A percentile compares a stretch with the other conserved stretches of the same genome.
phyloP scores from a whole-genome alignment of 2,797 vertebrate species.

The Sebastes matsubarae region DNA sequence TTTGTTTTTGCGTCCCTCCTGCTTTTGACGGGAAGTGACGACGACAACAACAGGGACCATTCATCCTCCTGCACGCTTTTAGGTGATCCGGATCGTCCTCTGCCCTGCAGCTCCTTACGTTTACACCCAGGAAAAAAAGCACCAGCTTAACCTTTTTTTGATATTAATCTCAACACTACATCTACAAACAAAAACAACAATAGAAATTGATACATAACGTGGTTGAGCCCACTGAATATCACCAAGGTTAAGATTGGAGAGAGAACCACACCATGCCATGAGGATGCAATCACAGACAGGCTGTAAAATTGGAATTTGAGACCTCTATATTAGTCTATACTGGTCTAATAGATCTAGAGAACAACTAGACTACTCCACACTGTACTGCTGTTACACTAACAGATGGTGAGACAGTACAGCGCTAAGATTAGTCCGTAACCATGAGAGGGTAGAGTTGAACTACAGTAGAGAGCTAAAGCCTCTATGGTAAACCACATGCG shows the following conservation, averaged over 20 bases:
- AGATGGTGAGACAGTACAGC: constrained; percentile 83
- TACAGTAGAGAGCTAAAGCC: constrained; percentile 79
- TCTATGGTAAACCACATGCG: constrained; percentile 77
- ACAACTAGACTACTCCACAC: constrained; percentile 84
- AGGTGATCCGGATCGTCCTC: constrained; percentile 48
- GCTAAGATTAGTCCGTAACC: constrained; percentile 86
- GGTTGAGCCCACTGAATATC: constrained; percentile 34
- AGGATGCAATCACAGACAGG: constrained; percentile 73
- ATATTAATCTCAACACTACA: constrained; percentile 18
- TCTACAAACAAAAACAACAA: neutral
- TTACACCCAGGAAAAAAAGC: constrained; percentile 25
- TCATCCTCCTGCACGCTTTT: constrained; percentile 11
- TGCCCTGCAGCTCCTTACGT: constrained; percentile 37
- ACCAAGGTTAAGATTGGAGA: constrained; percentile 57
- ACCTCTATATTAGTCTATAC: constrained; percentile 86
- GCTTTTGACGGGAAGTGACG: constrained; percentile 21
- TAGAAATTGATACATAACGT: neutral
- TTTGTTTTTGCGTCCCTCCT: constrained; percentile 62
- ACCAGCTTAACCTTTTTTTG: constrained; percentile 7
- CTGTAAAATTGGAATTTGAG: constrained; percentile 76
- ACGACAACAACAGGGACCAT: constrained; percentile 17
- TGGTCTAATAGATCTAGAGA: constrained; percentile 84
- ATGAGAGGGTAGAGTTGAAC: constrained; percentile 82
- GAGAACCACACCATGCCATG: constrained; percentile 69
- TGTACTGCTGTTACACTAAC: constrained; percentile 82